A percentile compares a stretch with the other conserved stretches of the same genome.
phyloP scores from a whole-genome alignment of 2,113 vertebrate species.

The Grantiella picta region DNA sequence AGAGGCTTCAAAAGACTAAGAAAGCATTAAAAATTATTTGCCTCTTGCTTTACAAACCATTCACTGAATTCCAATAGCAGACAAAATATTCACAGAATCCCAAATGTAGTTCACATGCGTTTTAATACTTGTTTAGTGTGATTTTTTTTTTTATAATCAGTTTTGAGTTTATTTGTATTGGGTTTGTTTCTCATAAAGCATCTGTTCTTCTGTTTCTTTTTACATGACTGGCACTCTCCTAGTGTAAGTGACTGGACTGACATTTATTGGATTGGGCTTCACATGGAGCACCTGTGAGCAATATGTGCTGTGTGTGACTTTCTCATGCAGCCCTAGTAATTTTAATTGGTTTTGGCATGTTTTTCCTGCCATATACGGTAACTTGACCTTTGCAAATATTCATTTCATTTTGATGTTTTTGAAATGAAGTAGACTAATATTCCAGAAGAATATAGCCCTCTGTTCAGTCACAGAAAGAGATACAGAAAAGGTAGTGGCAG shows the following conservation, averaged over 20 bases:
- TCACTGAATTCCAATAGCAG: not conserved
- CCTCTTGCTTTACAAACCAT: not conserved
- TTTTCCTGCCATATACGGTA: slow-evolving; percentile 36
- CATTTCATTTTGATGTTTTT: not conserved
- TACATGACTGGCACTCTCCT: slow-evolving; percentile 25
- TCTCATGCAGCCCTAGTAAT: not conserved
- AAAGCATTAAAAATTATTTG: not conserved
- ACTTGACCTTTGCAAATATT: slow-evolving; percentile 47
- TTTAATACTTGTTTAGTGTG: slow-evolving; percentile 25
- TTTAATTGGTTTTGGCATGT: slow-evolving; percentile 53
- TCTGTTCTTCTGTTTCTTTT: slow-evolving; percentile 53
- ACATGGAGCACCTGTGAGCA: slow-evolving; percentile 47
- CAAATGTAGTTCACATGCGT: not conserved
- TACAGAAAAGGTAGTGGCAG: not conserved
- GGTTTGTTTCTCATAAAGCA: slow-evolving; percentile 49
- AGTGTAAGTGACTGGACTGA: slow-evolving; percentile 36
- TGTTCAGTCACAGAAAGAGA: not conserved
- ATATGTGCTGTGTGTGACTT: slow-evolving; percentile 31
- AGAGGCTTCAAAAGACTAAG: not conserved
- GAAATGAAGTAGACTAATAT: slow-evolving; percentile 6
- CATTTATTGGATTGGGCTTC: slow-evolving; percentile 55
- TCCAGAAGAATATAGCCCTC: slow-evolving; percentile 4
- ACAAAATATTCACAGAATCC: not conserved
- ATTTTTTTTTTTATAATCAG: not conserved
- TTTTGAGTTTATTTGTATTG: slow-evolving; percentile 44